Evolutionary conservation across 2,113 vertebrate genomes (phyloP).

Genomic region (Neofelis nebulosa): DNA sequence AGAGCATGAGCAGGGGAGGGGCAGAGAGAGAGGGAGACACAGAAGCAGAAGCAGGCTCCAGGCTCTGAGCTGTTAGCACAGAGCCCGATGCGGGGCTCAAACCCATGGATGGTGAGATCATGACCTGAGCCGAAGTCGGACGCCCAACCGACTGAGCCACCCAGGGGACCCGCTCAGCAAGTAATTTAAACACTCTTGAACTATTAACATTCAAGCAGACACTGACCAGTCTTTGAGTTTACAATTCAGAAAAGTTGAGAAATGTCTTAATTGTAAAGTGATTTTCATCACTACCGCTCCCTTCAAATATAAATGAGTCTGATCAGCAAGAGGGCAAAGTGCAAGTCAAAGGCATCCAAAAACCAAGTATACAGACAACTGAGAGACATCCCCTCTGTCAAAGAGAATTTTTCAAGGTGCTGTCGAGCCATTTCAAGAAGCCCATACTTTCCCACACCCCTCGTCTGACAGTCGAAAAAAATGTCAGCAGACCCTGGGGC

Average conservation of each 20-base stretch:
- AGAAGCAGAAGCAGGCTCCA: too few species aligned
- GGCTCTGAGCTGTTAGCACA: too few species aligned
- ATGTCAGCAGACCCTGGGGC: not conserved
- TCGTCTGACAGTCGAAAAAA: not conserved
- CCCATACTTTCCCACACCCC: not conserved
- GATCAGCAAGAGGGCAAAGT: not conserved
- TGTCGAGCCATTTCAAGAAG: not conserved
- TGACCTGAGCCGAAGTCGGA: too few species aligned
- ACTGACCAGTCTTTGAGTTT: not conserved
- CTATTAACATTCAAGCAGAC: conserved; percentile 52
- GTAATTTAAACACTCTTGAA: conserved; percentile 31
- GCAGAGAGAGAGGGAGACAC: too few species aligned
- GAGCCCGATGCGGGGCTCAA: too few species aligned
- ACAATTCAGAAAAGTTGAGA: conserved; percentile 32
- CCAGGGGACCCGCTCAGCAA: not conserved
- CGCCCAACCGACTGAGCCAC: too few species aligned
- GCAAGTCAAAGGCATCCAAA: not conserved
- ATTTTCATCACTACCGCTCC: conserved; percentile 39
- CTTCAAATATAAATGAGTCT: not conserved
- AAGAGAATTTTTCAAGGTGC: not conserved
- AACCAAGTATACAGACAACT: not conserved
- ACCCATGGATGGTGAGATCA: too few species aligned
- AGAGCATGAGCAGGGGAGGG: too few species aligned
- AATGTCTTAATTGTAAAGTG: conserved; percentile 21
- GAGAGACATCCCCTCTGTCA: not conserved